phyloP scores from a whole-genome alignment of 2,888 invertebrate species.

The Lacanobia wlatinum region DNA sequence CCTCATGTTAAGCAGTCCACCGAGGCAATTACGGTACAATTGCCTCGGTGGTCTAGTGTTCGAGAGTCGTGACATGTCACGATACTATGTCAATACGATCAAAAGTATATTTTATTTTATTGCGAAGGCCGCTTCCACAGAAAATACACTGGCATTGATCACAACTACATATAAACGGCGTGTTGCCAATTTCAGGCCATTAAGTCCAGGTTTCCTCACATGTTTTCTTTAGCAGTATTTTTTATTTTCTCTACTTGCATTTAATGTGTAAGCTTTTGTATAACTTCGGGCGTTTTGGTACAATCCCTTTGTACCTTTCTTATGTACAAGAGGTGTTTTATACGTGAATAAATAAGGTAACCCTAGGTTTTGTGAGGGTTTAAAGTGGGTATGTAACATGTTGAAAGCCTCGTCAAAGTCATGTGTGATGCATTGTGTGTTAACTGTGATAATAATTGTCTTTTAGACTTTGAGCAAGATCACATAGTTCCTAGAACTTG shows the following conservation, averaged over 20 bases:
- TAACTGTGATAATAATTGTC: neutral
- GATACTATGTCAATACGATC: too few species aligned
- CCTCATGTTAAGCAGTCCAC: too few species aligned
- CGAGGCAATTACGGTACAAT: too few species aligned
- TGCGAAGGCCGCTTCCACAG: too few species aligned
- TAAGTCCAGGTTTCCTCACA: neutral
- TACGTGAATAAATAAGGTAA: constrained; percentile 14
- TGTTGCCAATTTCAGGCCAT: neutral
- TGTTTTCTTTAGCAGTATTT: constrained; percentile 10
- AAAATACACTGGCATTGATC: too few species aligned
- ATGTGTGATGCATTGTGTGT: neutral
- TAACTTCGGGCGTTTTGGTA: constrained; percentile 27
- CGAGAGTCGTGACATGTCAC: too few species aligned
- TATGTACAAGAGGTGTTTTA: constrained; percentile 25
- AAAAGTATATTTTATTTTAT: too few species aligned
- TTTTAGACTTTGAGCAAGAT: neutral
- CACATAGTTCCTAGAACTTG: too few species aligned
- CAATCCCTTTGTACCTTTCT: constrained; percentile 29
- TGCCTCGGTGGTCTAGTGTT: too few species aligned
- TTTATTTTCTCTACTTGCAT: constrained; percentile 12
- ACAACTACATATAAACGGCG: neutral
- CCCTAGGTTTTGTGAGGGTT: neutral
- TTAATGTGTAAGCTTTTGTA: constrained; percentile 24
- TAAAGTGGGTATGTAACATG: neutral
- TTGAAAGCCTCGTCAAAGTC: constrained; percentile 32